Percentiles rank a stretch among this genome's conserved stretches.
phyloP scores from a whole-genome alignment of 1,140 invertebrate genomes.

The Drosophila lini region DNA sequence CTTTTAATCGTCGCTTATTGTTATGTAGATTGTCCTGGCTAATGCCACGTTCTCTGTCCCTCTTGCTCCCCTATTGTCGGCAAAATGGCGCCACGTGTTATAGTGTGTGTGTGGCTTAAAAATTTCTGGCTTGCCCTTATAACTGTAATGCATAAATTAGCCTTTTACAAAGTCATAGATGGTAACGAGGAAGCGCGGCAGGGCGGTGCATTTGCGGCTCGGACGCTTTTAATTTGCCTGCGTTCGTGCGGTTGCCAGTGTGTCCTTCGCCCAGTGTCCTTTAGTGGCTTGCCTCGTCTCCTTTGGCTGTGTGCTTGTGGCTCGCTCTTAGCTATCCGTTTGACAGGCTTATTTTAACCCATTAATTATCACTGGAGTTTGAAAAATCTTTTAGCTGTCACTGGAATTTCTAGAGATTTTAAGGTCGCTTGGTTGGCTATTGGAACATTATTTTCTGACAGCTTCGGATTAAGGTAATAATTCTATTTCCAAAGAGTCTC shows the following conservation, averaged over 20 bases:
- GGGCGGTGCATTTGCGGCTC: slow-evolving; percentile 20
- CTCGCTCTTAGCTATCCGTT: slow-evolving; percentile 2
- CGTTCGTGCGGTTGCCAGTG: slow-evolving; percentile 25
- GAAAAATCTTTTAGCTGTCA: background rate
- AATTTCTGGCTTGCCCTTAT: slow-evolving; percentile 48
- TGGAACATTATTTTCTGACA: background rate
- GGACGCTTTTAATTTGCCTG: slow-evolving; percentile 49
- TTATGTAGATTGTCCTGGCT: slow-evolving; percentile 78
- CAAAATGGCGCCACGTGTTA: slow-evolving; percentile 34
- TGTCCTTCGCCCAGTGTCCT: slow-evolving; percentile 26
- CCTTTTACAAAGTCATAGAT: slow-evolving; percentile 56
- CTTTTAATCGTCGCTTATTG: slow-evolving; percentile 81
- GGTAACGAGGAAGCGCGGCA: slow-evolving; percentile 32
- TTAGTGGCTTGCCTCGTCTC: background rate
- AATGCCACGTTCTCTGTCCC: slow-evolving; percentile 38
- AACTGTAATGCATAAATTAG: slow-evolving; percentile 80
- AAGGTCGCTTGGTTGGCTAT: background rate
- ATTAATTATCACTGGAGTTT: slow-evolving; percentile 2
- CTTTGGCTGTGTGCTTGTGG: background rate
- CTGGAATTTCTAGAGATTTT: background rate
- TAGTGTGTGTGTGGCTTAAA: slow-evolving; percentile 32
- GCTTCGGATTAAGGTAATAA: background rate
- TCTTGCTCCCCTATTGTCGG: slow-evolving; percentile 13
- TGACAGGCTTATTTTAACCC: slow-evolving; percentile 36
- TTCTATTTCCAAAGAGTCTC: background rate